Conservation (phyloP, 2,888 invertebrate genomes). For the Strigamia maritima region DNA sequence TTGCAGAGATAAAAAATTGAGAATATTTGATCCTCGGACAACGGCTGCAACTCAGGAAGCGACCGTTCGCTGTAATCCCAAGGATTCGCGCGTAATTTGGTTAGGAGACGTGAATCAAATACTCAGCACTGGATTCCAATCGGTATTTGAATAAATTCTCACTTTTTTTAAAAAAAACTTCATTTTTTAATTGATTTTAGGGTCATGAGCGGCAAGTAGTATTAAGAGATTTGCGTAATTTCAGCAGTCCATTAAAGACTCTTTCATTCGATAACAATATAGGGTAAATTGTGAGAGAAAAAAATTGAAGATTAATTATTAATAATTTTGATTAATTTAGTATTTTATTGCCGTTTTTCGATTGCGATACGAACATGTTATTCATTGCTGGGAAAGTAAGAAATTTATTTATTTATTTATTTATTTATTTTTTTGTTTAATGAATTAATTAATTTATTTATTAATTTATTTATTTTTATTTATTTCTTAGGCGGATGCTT, state of each 20-base stretch:
- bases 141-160: conserved; percentile 53
- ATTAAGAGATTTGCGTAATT: conserved; percentile 80
- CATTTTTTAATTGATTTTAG: conserved; percentile 49
- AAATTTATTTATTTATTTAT: conserved; percentile 25
- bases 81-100: conserved; percentile 89
- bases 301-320: neutral
- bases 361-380: conserved; percentile 90
- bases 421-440: conserved; percentile 6
- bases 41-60: conserved; percentile 50
- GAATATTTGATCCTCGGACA: conserved; percentile 52
- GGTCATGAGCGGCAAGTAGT: conserved; percentile 82
- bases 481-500: conserved; percentile 68
- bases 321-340: conserved; percentile 51
- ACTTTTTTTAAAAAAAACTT: neutral
- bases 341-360: conserved; percentile 86
- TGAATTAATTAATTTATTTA: neutral
- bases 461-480: neutral
- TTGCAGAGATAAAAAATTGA: conserved; percentile 55
- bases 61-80: conserved; percentile 82
- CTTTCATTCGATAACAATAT: conserved; percentile 80
- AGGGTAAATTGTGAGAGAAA: conserved; percentile 57
- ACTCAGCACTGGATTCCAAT: conserved; percentile 84
- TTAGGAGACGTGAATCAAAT: conserved; percentile 78
- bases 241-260: conserved; percentile 71
- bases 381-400: conserved; percentile 84